Evolutionary conservation across 2,797 vertebrate genomes (phyloP), one percentile per base, ranked within the genome.

Genomic region (Pogoniulus pusillus): DNA sequence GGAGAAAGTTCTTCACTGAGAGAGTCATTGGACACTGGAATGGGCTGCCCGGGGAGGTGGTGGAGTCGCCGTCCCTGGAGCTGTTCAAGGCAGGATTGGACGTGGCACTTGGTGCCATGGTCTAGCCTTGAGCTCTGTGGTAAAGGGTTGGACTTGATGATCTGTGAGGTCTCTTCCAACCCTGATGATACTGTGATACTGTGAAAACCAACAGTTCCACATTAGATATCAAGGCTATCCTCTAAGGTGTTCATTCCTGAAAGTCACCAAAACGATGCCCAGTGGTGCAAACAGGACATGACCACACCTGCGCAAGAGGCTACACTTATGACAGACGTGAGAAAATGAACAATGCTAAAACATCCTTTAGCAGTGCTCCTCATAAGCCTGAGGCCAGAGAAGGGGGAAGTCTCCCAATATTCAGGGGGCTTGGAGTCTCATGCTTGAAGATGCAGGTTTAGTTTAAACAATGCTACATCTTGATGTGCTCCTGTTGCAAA

Each of bases 301-400:
- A 47, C 13, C 30, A 29, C 43, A 24, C 13, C 32, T 55, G 39
- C 71, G 45, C 39, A 70, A 47, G 35, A 35, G 22, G 17, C n/a
- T 8, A 1, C 1, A 1, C 17, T 39, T 69, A 74, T 3, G 16
- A 39, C 43, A 45, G n/a, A 22, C 1, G 2, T 2, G 8, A 64
- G 24, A 51, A 70, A 53, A 64, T 5, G 29, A 66, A 12, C 16
- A 32, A 18, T 32, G 18, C 23, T 39, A 47, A 10, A 32, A 4
- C 35, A 43, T 9, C 26, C 39, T 7, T 66, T 9, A 12, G 29
- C 22, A 79, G 24, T 2, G 6, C 24, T 74, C 24, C 58, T 74
- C n/a, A 57, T 32, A 41, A 18, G 22, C 18, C 27, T 2, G 12
- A 10, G 32, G 34, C 34, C 41, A 16, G 4, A 2, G 29, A 51